phyloP scores from a whole-genome alignment of 1,140 invertebrate species.

The Drosophila miranda region DNA sequence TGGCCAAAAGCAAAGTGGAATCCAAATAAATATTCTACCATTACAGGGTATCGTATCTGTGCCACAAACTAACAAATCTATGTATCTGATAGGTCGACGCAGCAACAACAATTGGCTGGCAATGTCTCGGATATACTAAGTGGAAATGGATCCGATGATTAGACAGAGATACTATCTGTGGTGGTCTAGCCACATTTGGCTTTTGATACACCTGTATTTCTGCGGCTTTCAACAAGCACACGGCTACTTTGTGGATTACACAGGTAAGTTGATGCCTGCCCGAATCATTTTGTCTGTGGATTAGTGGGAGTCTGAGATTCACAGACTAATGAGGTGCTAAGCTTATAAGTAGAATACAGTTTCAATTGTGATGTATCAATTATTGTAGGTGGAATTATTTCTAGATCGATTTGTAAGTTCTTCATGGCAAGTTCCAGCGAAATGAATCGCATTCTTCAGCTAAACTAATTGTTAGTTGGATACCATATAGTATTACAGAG shows the following conservation, averaged over 20 bases:
- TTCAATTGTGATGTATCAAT: too few relatives aligned
- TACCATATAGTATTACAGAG: too few relatives aligned
- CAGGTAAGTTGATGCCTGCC: conserved; percentile 45
- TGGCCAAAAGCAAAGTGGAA: conserved; percentile 20
- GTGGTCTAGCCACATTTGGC: conserved; percentile 26
- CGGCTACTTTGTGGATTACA: conserved; percentile 58
- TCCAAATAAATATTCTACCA: conserved; percentile 38
- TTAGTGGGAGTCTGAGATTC: too few relatives aligned
- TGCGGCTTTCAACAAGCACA: conserved; percentile 10
- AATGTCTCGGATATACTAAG: conserved; percentile 24
- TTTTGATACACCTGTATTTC: conserved; percentile 43
- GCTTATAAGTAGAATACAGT: not conserved
- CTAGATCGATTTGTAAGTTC: too few relatives aligned
- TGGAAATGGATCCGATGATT: conserved; percentile 36
- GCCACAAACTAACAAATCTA: conserved; percentile 29
- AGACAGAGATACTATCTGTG: conserved; percentile 23
- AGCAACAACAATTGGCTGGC: conserved; percentile 6
- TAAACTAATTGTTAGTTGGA: too few relatives aligned
- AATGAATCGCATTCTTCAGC: too few relatives aligned
- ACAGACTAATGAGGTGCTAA: not conserved
- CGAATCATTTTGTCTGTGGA: not conserved
- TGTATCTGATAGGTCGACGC: conserved; percentile 19
- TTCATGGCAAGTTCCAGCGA: too few relatives aligned
- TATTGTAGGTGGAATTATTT: too few relatives aligned
- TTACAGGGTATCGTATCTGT: conserved; percentile 1